A percentile compares a stretch with the other conserved stretches of the same genome.
Evolutionary conservation across 1,140 invertebrate species (phyloP).

Genomic region (Acromyrmex heyeri): DNA sequence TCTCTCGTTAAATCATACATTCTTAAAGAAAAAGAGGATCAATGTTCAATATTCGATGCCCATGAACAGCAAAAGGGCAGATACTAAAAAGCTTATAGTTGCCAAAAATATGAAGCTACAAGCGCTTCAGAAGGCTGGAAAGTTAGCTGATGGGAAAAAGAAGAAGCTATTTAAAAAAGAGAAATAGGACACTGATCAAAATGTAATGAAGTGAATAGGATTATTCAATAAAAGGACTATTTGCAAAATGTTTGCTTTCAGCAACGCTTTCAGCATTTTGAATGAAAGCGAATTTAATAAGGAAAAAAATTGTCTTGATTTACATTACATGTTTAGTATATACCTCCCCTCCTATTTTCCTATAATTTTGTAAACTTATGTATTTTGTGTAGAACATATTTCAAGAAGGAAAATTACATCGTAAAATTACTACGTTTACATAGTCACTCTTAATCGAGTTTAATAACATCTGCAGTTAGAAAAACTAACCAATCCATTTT

Average conservation of each 20-base stretch:
- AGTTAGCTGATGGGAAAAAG: slow-evolving; percentile 80
- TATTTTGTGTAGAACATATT: no score
- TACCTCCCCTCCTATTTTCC: background rate
- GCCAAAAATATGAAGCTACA: slow-evolving; percentile 86
- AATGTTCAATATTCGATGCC: slow-evolving; percentile 85
- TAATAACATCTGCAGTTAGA: no score
- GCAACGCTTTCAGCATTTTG: background rate
- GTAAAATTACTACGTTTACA: no score
- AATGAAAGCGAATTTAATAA: slow-evolving; percentile 1
- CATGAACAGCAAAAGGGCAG: slow-evolving; percentile 78
- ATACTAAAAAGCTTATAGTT: slow-evolving; percentile 78
- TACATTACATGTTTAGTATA: no score
- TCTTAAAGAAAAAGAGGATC: slow-evolving; percentile 83
- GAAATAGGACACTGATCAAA: slow-evolving; percentile 17
- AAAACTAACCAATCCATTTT: no score
- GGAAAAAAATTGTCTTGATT: background rate
- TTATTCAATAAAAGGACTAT: slow-evolving; percentile 15
- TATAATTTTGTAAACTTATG: background rate
- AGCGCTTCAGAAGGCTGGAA: slow-evolving; percentile 84
- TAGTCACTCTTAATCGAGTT: no score
- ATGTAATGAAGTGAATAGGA: slow-evolving; percentile 45
- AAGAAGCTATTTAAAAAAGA: slow-evolving; percentile 13
- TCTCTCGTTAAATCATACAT: slow-evolving; percentile 84
- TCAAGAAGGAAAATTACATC: no score
- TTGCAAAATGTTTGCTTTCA: slow-evolving; percentile 11